phyloP scores from a whole-genome alignment of 2,113 vertebrate species.

The Phalacrocorax brasilianus region DNA sequence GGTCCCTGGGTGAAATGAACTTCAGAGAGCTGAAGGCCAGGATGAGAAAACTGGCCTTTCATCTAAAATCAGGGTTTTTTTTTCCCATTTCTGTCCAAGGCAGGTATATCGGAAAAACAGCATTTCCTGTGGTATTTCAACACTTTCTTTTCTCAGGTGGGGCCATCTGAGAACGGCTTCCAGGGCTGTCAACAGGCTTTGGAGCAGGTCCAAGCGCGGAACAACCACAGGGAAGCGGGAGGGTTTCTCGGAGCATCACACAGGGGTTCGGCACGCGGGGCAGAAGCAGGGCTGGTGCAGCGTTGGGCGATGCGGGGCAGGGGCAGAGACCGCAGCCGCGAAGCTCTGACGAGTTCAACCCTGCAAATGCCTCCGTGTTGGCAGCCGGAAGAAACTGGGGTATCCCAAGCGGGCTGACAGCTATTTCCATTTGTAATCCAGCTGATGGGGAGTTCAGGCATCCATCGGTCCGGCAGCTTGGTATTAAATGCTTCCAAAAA shows the following conservation, averaged over 20 bases:
- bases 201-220: background rate
- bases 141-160: background rate
- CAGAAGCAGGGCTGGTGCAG: rapidly evolving
- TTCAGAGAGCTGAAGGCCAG: background rate
- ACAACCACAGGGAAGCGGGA: background rate
- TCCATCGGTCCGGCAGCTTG: rapidly evolving
- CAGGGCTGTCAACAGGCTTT: background rate
- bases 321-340: background rate
- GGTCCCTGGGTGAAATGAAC: background rate
- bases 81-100: background rate
- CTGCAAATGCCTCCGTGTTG: background rate
- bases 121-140: background rate
- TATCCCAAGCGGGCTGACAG: rapidly evolving
- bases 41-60: background rate
- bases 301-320: rapidly evolving
- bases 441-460: background rate
- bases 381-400: background rate
- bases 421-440: conserved; percentile 24
- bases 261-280: rapidly evolving
- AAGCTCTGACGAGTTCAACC: background rate
- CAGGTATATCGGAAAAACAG: background rate
- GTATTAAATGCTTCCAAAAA: background rate
- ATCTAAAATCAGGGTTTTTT: rapidly evolving
- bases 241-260: background rate
- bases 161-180: background rate